A percentile compares a stretch with the other conserved stretches of the same genome.
These are phyloP conservation scores for Tetragonula carbonaria DNA, from an alignment of 2,888 invertebrate species.

Conservation along the genomic window DNA sequence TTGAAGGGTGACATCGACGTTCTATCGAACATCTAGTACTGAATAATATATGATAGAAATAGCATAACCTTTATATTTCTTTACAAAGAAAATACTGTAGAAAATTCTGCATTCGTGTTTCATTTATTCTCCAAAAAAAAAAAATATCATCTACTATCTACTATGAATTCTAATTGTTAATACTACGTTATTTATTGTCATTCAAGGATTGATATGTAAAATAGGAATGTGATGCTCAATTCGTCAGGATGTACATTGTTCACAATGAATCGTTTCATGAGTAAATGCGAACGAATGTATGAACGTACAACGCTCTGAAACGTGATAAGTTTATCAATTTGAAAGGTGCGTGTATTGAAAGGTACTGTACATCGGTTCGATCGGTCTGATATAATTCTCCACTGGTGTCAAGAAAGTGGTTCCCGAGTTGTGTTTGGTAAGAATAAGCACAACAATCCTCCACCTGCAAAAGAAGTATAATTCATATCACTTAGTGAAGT, in stretches of 20 bases:
- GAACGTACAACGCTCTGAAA: slow-evolving; percentile 14
- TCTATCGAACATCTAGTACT: slow-evolving; percentile 28
- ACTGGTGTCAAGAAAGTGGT: slow-evolving; percentile 86
- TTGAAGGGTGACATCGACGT: neutral
- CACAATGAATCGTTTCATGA: slow-evolving; percentile 30
- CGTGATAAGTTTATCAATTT: slow-evolving; percentile 35
- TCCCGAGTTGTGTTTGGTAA: slow-evolving; percentile 95
- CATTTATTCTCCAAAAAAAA: slow-evolving; percentile 9
- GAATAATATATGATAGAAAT: slow-evolving; percentile 32
- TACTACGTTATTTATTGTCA: slow-evolving; percentile 33
- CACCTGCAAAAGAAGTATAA: slow-evolving; percentile 84
- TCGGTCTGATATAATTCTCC: slow-evolving; percentile 44
- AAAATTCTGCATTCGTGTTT: slow-evolving; percentile 23
- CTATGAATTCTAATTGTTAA: slow-evolving; percentile 34
- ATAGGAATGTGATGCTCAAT: slow-evolving; percentile 45
- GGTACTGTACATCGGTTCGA: slow-evolving; percentile 68
- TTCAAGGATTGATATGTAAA: slow-evolving; percentile 42
- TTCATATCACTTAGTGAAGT: neutral
- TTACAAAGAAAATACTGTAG: slow-evolving; percentile 31
- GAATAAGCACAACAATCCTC: slow-evolving; percentile 94
- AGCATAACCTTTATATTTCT: slow-evolving; percentile 17
- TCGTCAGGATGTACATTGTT: slow-evolving; percentile 8
- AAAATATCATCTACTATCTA: slow-evolving; percentile 22
- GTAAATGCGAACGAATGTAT: slow-evolving; percentile 41
- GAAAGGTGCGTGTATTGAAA: slow-evolving; percentile 64